Percentiles rank a stretch among this genome's conserved stretches.
phyloP scores from a whole-genome alignment of 2,113 vertebrate species.

The Theropithecus gelada region DNA sequence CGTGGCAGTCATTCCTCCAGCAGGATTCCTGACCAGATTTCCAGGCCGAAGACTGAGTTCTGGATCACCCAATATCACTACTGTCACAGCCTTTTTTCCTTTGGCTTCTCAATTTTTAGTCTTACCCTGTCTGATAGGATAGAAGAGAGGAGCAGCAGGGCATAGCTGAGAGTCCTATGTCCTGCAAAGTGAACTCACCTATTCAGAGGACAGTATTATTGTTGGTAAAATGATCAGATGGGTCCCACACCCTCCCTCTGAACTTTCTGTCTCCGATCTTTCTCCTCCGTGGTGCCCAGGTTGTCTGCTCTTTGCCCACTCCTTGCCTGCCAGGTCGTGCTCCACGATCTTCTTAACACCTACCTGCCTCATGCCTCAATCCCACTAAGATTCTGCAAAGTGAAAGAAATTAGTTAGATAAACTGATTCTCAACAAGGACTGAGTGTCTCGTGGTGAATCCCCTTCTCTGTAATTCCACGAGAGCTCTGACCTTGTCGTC shows the following conservation, averaged over 20 bases:
- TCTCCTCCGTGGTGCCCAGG: no score
- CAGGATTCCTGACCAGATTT: background rate
- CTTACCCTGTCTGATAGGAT: background rate
- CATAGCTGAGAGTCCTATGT: background rate
- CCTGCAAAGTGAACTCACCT: background rate
- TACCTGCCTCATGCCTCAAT: background rate
- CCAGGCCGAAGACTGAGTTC: background rate
- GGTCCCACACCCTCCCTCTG: no score
- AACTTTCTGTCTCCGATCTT: background rate
- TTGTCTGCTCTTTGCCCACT: background rate
- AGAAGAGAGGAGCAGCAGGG: background rate
- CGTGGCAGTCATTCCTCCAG: background rate
- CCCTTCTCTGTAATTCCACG: rapidly evolving
- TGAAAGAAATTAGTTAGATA: background rate
- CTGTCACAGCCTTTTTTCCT: background rate
- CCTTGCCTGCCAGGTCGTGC: background rate
- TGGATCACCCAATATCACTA: background rate
- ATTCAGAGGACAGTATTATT: background rate
- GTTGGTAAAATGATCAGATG: background rate
- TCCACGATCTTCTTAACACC: background rate
- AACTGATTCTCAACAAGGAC: background rate
- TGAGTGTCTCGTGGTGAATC: background rate
- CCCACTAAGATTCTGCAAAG: background rate
- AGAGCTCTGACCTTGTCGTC: rapidly evolving
- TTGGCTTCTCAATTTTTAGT: background rate